Conservation (phyloP, 2,797 vertebrate species). For the Sebastes diploproa region DNA sequence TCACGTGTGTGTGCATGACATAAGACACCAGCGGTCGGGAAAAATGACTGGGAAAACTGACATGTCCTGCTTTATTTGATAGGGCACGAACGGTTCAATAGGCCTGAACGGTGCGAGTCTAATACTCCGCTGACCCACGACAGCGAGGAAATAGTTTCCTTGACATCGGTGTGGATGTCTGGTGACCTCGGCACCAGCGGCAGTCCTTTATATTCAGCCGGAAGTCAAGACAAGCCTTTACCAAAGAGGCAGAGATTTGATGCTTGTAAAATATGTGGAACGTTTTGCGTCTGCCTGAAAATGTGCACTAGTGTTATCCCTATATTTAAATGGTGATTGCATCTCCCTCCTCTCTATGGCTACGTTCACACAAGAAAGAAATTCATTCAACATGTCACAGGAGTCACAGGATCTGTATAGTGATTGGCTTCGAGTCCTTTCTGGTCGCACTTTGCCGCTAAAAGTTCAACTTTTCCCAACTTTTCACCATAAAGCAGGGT, state of each 20-base stretch:
- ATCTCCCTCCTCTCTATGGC: neutral
- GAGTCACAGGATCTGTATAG: no score
- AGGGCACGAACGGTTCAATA: slow-evolving; percentile 21
- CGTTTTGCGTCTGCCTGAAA: neutral
- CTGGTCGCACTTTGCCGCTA: no score
- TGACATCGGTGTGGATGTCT: slow-evolving; percentile 12
- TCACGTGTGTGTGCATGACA: slow-evolving; percentile 24
- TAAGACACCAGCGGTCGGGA: slow-evolving; percentile 61
- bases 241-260: neutral
- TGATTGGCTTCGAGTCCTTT: no score
- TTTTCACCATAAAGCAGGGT: no score
- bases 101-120: neutral
- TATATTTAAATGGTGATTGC: neutral
- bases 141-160: slow-evolving; percentile 30
- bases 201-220: neutral
- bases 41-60: slow-evolving; percentile 54
- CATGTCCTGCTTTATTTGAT: slow-evolving; percentile 59
- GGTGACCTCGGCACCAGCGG: neutral
- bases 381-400: no score
- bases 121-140: slow-evolving; percentile 15
- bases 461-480: no score
- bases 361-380: neutral
- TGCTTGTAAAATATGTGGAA: neutral
- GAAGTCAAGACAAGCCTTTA: neutral
- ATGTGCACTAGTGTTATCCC: neutral